Conservation (phyloP, 2,888 invertebrate genomes). For the Sympetrum striolatum region DNA sequence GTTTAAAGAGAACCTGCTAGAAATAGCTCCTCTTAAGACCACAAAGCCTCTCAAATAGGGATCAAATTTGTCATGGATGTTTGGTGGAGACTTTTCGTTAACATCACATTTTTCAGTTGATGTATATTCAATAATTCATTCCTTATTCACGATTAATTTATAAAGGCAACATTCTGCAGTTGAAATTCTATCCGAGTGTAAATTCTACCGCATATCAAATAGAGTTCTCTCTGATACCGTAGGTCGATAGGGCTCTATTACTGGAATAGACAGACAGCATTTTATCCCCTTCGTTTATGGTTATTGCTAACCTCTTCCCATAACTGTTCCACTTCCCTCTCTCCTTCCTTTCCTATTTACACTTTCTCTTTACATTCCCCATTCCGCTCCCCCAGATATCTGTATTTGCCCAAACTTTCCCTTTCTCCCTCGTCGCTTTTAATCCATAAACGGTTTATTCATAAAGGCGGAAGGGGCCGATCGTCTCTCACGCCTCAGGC, state of each 20-base stretch:
- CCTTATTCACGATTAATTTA: neutral
- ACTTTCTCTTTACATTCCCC: neutral
- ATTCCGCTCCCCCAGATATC: neutral
- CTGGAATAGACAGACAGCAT: too few species aligned
- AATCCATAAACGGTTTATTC: slow-evolving; percentile 8
- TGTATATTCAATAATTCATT: neutral
- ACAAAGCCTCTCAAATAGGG: too few species aligned
- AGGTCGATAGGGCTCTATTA: too few species aligned
- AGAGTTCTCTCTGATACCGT: too few species aligned
- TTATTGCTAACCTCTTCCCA: neutral
- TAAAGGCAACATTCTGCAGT: neutral
- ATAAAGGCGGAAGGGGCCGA: neutral
- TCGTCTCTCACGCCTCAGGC: neutral
- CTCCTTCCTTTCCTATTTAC: neutral
- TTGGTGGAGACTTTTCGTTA: too few species aligned
- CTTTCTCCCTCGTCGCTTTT: neutral
- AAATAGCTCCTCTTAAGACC: too few species aligned
- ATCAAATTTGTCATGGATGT: too few species aligned
- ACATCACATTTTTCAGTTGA: neutral
- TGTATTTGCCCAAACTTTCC: neutral
- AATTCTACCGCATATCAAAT: too few species aligned
- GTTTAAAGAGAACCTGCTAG: too few species aligned
- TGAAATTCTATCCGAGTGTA: too few species aligned
- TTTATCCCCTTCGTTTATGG: too few species aligned
- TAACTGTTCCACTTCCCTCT: neutral